Base-by-base conservation (phyloP, 37 sponge, comb jelly and placozoan genomes). In the Lycopodina hypogea region DNA sequence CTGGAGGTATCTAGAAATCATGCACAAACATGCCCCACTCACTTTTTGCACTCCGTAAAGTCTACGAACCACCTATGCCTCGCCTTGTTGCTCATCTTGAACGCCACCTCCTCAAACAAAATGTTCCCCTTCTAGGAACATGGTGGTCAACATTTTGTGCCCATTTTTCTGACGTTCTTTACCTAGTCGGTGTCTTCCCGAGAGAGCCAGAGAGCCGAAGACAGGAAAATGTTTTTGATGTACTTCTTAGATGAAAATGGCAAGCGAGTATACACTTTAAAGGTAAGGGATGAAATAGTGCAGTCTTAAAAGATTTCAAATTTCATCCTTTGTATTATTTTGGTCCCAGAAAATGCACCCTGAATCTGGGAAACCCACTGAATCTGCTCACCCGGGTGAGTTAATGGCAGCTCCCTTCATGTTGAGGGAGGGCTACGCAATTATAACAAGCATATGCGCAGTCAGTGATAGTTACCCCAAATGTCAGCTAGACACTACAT, bases 301-400 rank as follows among this genome's bases (percentile, higher is more conserved):
- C 35, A 33, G 2, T 8, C 52, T 45, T 71, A n/a, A 28, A 9
- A n/a, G 29, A 3, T 30, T 67, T 30, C 29, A 34, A 67, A 29
- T 2, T 28, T 73, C 53, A 73, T 73, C 45, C n/a, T 59, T 36
- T 45, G 2, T 42, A 21, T 12, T 35, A 60, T 38, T 52, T 42
- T 76, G 11, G 26, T 30, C 39, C 30, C 74, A 92, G 93, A 95
- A 97, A 85, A 32, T 82, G 22, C 80, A 72, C 69, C 82, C 94
- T 59, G 17, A 23, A 15, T 21, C 42, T 32, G 97, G 95, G 3
- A 91, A 82, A 62, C 96, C 99, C 0, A 99, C 99, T 0, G 24
- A 78, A 8, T 99, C 99, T 35, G 99, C 99, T 30, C 99, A 99
- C 66, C 99, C 99, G 69, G 96, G 96, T 95, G 77, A 26, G 85